Conservation (phyloP, 2,113 vertebrate species). For the Tympanuchus pallidicinctus region DNA sequence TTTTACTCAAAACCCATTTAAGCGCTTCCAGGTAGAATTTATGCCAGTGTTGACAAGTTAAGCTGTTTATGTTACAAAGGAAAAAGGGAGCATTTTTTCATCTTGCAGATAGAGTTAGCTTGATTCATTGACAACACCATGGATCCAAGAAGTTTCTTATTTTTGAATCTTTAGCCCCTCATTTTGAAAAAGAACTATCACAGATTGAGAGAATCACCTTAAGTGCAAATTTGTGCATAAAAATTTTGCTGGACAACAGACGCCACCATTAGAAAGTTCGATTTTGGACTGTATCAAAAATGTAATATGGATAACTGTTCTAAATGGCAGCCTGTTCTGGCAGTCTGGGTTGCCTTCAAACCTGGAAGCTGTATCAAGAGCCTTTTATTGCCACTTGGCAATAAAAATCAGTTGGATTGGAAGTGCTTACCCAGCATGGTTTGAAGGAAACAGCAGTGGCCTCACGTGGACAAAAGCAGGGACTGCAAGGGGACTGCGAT, state of each 20-base stretch:
- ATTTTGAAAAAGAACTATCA: not conserved
- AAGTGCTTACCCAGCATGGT: not conserved
- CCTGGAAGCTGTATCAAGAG: not conserved
- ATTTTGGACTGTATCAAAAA: not conserved
- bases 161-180: not conserved
- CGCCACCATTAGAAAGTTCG: not conserved
- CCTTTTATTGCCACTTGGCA: not conserved
- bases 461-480: not conserved
- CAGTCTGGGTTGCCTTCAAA: not conserved
- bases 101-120: not conserved
- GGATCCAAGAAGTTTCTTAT: not conserved
- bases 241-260: not conserved
- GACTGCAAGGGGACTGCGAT: rapidly evolving
- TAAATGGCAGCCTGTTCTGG: not conserved
- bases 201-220: not conserved
- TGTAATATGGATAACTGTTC: not conserved
- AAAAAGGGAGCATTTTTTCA: not conserved
- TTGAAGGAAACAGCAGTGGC: not conserved
- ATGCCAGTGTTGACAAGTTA: not conserved
- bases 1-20: not conserved
- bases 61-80: not conserved
- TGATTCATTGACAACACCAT: not conserved
- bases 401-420: not conserved
- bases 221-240: not conserved
- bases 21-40: not conserved